These are phyloP conservation scores for Callopanchax toddi DNA, from an alignment of 2,113 vertebrate genomes.

Conservation along the genomic window DNA sequence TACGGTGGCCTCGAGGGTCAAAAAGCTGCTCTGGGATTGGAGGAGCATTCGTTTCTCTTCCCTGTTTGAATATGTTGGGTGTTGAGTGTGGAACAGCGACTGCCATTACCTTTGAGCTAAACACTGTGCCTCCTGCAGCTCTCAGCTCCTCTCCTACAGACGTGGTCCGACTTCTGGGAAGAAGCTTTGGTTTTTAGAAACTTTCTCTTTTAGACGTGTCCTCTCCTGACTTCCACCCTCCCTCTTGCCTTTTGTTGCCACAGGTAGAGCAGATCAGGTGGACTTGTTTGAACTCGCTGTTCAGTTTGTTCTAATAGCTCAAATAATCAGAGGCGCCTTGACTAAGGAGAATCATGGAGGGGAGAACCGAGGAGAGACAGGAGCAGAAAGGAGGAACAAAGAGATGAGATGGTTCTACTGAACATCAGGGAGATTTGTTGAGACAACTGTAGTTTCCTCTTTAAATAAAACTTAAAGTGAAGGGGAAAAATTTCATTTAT, in stretches of 20 bases:
- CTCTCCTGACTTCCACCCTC: not conserved
- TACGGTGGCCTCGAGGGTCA: conserved; percentile 38
- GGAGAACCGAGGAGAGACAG: no score
- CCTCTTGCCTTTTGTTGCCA: conserved; percentile 14
- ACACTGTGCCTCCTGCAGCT: conserved; percentile 12
- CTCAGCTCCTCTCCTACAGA: not conserved
- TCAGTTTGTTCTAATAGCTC: conserved; percentile 88
- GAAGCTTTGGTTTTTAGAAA: not conserved
- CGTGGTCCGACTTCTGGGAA: not conserved
- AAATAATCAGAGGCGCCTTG: conserved; percentile 73
- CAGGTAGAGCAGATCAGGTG: conserved; percentile 41
- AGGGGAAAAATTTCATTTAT: no score
- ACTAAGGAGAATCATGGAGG: no score
- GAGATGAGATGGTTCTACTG: no score
- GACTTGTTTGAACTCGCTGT: conserved; percentile 89
- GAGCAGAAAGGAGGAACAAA: no score
- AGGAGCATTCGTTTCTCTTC: conserved; percentile 27
- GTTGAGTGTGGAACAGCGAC: conserved; percentile 40
- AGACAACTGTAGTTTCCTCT: no score
- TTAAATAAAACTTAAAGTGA: no score
- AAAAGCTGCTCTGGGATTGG: conserved; percentile 40
- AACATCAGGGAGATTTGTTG: no score
- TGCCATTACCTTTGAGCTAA: conserved; percentile 51
- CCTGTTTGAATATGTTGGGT: conserved; percentile 40
- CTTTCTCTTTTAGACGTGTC: conserved; percentile 20